phyloP scores from a whole-genome alignment of 2,113 vertebrate genomes.

The Oceanites oceanicus region DNA sequence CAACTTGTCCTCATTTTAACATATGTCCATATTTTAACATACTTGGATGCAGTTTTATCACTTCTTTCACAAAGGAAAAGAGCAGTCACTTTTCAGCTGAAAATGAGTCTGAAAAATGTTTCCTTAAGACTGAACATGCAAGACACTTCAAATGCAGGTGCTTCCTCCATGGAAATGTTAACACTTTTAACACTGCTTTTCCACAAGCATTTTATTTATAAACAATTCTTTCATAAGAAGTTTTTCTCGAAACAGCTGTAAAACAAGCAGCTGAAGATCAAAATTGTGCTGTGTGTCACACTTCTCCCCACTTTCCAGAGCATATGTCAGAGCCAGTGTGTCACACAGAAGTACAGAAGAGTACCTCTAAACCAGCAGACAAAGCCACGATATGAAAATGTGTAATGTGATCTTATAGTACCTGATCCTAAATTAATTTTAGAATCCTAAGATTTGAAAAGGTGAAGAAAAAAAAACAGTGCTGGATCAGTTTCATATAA shows the following conservation, averaged over 20 bases:
- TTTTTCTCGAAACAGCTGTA: background rate
- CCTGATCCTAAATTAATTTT: background rate
- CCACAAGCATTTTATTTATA: background rate
- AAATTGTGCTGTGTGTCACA: fast-evolving
- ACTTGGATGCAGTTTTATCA: background rate
- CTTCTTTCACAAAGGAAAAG: background rate
- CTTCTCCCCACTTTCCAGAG: background rate
- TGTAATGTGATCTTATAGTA: background rate
- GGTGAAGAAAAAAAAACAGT: background rate
- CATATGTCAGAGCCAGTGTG: background rate
- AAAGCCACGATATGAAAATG: background rate
- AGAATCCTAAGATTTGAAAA: background rate
- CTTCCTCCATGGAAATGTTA: background rate
- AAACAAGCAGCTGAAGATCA: background rate
- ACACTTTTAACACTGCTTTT: background rate
- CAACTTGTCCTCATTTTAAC: background rate
- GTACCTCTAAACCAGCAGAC: background rate
- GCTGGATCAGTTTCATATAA: background rate
- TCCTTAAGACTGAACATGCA: background rate
- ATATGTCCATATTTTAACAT: background rate
- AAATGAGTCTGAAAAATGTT: background rate
- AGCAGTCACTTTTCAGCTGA: background rate
- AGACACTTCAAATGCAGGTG: background rate
- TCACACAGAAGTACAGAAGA: fast-evolving
- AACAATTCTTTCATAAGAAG: background rate